phyloP scores from a whole-genome alignment of 2,113 vertebrate genomes.

The Seriola quinqueradiata region DNA sequence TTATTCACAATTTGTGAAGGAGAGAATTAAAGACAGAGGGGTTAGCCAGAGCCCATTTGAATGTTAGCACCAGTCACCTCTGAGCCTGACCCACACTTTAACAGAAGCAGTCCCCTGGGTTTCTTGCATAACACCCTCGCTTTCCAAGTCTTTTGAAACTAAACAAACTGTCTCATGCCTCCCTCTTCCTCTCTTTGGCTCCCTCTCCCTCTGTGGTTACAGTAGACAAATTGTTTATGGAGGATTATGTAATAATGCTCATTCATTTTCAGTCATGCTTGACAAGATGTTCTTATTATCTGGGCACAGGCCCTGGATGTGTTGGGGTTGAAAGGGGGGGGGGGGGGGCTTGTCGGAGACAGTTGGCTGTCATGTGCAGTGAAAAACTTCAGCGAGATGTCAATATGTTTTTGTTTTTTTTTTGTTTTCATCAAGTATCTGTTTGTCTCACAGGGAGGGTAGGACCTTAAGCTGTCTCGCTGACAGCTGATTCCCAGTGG shows the following conservation, averaged over 20 bases:
- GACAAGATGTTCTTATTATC: slow-evolving; percentile 51
- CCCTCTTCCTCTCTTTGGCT: slow-evolving; percentile 27
- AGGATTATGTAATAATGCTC: slow-evolving; percentile 74
- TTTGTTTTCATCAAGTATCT: not conserved
- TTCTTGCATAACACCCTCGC: slow-evolving; percentile 31
- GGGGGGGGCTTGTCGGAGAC: slow-evolving; percentile 3
- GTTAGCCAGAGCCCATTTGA: not conserved
- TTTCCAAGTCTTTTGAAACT: slow-evolving; percentile 39
- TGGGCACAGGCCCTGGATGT: slow-evolving; percentile 25
- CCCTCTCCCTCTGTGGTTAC: slow-evolving; percentile 48
- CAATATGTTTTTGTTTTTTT: too few relatives aligned
- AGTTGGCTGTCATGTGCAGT: slow-evolving; percentile 4
- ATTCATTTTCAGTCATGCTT: slow-evolving; percentile 69
- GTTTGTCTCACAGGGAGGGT: slow-evolving; percentile 16
- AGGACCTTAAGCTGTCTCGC: not conserved
- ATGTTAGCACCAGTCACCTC: not conserved
- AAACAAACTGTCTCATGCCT: slow-evolving; percentile 50
- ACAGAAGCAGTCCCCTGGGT: not conserved
- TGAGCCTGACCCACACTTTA: slow-evolving; percentile 20
- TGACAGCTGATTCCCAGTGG: slow-evolving; percentile 4
- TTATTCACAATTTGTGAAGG: not conserved
- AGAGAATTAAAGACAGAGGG: not conserved
- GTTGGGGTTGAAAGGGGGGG: slow-evolving; percentile 7
- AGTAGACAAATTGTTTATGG: slow-evolving; percentile 67
- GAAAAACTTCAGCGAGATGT: not conserved